phyloP scores from a whole-genome alignment of 2,888 invertebrate species.

The Adineta ricciae region DNA sequence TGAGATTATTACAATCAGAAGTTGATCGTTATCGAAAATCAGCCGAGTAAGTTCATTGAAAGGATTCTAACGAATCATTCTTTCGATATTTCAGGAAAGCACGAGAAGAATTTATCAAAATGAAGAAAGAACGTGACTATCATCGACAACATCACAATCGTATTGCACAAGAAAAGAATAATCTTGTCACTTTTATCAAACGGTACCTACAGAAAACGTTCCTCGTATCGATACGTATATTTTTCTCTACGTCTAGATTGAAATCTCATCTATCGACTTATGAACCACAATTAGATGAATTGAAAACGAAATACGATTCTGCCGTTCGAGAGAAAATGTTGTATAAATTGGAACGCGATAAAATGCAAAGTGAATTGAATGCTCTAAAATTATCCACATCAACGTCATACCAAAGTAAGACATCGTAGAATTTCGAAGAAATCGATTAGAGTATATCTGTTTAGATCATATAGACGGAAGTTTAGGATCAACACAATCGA shows the following conservation, averaged over 20 bases:
- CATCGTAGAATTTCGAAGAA: background rate
- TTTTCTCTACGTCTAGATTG: constrained; percentile 37
- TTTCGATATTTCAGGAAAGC: constrained; percentile 42
- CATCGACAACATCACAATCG: constrained; percentile 50
- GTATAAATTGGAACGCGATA: constrained; percentile 47
- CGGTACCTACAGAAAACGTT: constrained; percentile 38
- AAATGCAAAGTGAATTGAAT: constrained; percentile 39
- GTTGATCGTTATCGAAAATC: constrained; percentile 45
- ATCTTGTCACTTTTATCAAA: constrained; percentile 47
- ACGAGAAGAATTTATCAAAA: constrained; percentile 47
- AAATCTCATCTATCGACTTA: constrained; percentile 47
- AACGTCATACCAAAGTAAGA: background rate
- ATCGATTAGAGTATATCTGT: background rate
- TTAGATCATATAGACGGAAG: constrained; percentile 33
- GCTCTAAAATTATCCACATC: constrained; percentile 2
- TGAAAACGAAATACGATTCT: constrained; percentile 48
- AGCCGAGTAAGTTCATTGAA: constrained; percentile 40
- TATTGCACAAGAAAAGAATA: constrained; percentile 50
- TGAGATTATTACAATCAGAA: constrained; percentile 44
- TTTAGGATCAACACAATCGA: constrained; percentile 44
- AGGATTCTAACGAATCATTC: background rate
- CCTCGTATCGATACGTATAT: too few species aligned
- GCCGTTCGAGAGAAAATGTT: constrained; percentile 51
- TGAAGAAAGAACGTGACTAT: constrained; percentile 49
- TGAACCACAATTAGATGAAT: constrained; percentile 47